Conservation (phyloP, 2,113 vertebrate genomes). For the Girardinichthys multiradiatus region DNA sequence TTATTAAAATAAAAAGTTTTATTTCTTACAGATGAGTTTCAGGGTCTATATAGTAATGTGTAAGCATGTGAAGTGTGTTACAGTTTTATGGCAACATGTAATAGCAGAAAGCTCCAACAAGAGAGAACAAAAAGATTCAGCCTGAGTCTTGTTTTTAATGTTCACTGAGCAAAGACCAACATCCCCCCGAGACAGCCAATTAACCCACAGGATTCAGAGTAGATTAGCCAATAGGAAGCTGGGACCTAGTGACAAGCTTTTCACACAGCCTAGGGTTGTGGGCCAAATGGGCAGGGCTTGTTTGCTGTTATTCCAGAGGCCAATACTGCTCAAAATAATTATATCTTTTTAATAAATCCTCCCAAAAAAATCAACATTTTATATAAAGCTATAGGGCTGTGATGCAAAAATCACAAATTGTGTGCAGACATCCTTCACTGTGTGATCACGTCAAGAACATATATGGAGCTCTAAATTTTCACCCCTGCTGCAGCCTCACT, state of each 20-base stretch:
- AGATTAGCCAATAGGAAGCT: slow-evolving; percentile 64
- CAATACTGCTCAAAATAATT: neutral
- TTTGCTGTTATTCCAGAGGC: slow-evolving; percentile 16
- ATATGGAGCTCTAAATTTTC: slow-evolving; percentile 46
- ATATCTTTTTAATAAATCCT: neutral
- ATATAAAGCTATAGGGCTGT: too few relatives aligned
- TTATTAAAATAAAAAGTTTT: neutral
- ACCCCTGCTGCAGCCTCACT: slow-evolving; percentile 37
- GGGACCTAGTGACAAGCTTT: slow-evolving; percentile 78
- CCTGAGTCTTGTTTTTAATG: slow-evolving; percentile 53
- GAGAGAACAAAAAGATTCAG: slow-evolving; percentile 34
- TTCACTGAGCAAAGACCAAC: slow-evolving; percentile 69
- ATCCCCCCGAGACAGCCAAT: slow-evolving; percentile 73
- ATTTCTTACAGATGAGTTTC: neutral
- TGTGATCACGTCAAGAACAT: slow-evolving; percentile 34
- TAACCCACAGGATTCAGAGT: slow-evolving; percentile 44
- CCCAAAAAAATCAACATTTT: too few relatives aligned
- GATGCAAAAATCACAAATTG: neutral
- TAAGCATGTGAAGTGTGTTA: neutral
- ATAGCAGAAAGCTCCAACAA: slow-evolving; percentile 26
- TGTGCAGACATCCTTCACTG: slow-evolving; percentile 34
- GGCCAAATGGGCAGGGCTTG: slow-evolving; percentile 58
- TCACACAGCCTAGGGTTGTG: slow-evolving; percentile 70
- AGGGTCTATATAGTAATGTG: neutral
- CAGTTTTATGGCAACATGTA: neutral